Evolutionary conservation across 2,888 invertebrate genomes (phyloP).

Genomic region (Lordiphosa fenestrarum): DNA sequence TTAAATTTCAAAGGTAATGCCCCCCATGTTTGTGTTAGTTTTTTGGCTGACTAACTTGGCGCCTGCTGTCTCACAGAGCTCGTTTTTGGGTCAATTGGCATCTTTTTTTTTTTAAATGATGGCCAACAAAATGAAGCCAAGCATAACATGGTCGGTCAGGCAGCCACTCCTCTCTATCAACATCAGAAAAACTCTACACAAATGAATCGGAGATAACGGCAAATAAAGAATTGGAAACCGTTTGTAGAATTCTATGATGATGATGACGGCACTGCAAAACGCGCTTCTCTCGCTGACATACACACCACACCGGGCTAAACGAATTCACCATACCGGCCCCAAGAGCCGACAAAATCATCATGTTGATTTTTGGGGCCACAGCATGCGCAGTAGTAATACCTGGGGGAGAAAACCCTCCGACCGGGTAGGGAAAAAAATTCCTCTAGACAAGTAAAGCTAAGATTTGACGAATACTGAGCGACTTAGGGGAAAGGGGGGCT

Average conservation of each 20-base stretch:
- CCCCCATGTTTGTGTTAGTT: neutral
- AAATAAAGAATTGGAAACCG: constrained; percentile 54
- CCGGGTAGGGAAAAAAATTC: constrained; percentile 31
- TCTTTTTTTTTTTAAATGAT: constrained; percentile 28
- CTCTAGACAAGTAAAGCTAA: constrained; percentile 17
- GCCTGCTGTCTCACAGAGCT: constrained; percentile 25
- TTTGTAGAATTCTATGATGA: constrained; percentile 48
- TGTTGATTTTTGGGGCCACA: constrained; percentile 31
- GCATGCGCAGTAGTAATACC: constrained; percentile 35
- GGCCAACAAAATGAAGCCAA: constrained; percentile 40
- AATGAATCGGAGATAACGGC: constrained; percentile 50
- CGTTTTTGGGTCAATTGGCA: constrained; percentile 66
- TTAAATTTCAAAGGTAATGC: neutral
- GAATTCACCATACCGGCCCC: constrained; percentile 68
- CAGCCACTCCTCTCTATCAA: constrained; percentile 5
- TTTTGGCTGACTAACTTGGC: constrained; percentile 21
- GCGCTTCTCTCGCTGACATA: constrained; percentile 4
- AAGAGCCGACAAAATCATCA: constrained; percentile 41
- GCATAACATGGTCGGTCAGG: constrained; percentile 28
- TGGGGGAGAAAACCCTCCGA: neutral
- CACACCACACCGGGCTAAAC: constrained; percentile 6
- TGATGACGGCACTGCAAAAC: constrained; percentile 53
- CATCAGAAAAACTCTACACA: constrained; percentile 31
- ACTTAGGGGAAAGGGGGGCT: neutral
- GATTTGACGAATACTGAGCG: neutral